phyloP scores from a whole-genome alignment of 2,797 vertebrate species.

The Chelidonichthys spinosus region DNA sequence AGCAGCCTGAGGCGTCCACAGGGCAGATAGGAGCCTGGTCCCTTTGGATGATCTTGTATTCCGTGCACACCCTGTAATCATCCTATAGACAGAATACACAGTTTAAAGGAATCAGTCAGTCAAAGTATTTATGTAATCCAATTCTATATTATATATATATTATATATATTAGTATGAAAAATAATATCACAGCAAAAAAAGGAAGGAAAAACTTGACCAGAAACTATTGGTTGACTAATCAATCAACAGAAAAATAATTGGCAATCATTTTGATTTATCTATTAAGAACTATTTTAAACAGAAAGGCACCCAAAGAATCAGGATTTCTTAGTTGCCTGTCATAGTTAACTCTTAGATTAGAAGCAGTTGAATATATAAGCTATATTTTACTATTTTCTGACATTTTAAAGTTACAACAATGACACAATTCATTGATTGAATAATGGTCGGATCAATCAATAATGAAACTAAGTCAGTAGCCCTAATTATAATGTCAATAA shows the following conservation, averaged over 20 bases:
- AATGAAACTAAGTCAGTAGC: not conserved
- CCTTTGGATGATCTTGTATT: conserved; percentile 93
- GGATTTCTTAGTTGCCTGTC: not conserved
- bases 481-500: not conserved
- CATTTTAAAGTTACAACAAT: not conserved
- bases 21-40: conserved; percentile 95
- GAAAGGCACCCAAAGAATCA: not conserved
- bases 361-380: not conserved
- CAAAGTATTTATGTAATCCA: not conserved
- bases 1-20: conserved; percentile 94
- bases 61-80: conserved; percentile 94
- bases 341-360: not conserved
- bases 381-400: not conserved
- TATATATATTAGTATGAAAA: too few relatives aligned
- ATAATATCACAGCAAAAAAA: not conserved
- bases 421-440: not conserved
- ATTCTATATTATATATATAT: too few relatives aligned
- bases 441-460: not conserved
- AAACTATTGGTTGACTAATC: not conserved
- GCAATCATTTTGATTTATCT: not conserved
- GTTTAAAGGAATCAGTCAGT: conserved; percentile 20
- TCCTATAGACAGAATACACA: conserved; percentile 83
- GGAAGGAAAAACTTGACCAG: not conserved
- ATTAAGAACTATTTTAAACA: not conserved
- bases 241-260: not conserved